phyloP scores from a whole-genome alignment of 2,797 vertebrate species.

The Orestias chungarensis region DNA sequence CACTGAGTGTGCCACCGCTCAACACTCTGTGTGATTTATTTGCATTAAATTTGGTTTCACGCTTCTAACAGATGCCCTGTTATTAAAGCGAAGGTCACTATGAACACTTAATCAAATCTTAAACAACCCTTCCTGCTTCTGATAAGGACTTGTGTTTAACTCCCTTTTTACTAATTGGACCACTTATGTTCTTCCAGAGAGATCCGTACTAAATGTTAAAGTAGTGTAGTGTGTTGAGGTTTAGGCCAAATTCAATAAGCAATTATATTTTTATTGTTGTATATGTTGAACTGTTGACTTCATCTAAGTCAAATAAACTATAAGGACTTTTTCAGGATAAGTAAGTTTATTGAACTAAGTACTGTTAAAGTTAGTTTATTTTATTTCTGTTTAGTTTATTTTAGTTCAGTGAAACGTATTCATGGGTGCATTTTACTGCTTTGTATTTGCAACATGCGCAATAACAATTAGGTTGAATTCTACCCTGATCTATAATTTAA shows the following conservation, averaged over 20 bases:
- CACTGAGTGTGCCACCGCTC: constrained; percentile 30
- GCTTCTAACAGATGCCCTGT: constrained; percentile 40
- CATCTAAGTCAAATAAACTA: neutral
- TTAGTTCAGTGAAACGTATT: neutral
- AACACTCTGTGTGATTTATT: constrained; percentile 57
- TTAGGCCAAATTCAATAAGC: neutral
- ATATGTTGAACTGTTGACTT: neutral
- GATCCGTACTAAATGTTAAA: neutral
- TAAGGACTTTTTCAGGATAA: too few relatives aligned
- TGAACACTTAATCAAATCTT: neutral
- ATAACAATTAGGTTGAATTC: too few relatives aligned
- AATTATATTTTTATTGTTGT: neutral
- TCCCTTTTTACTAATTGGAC: neutral
- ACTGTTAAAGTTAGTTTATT: too few relatives aligned
- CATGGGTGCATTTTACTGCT: too few relatives aligned
- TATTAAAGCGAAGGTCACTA: constrained; percentile 46
- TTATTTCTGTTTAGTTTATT: neutral
- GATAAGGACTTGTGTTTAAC: neutral
- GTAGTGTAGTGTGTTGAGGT: neutral
- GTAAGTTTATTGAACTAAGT: neutral
- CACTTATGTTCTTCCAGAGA: neutral
- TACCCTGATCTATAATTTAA: too few relatives aligned
- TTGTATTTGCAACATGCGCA: too few relatives aligned
- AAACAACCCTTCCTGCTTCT: neutral
- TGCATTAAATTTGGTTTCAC: constrained; percentile 73